These are phyloP conservation scores for Datnioides undecimradiatus DNA, from an alignment of 2,113 vertebrate species.

Conservation along the genomic window DNA sequence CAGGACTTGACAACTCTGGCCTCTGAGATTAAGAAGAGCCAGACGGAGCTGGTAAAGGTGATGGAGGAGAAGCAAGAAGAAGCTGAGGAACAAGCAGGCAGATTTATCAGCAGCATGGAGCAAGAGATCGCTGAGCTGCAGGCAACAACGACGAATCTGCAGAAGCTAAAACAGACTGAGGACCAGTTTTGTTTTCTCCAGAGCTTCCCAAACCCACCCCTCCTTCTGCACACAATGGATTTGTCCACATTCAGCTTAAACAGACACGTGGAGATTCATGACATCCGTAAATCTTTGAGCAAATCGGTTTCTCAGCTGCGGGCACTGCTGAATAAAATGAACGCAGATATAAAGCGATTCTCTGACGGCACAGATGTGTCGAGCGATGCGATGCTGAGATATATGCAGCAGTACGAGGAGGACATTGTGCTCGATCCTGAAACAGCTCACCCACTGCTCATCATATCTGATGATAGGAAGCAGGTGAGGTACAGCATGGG, in stretches of 20 bases:
- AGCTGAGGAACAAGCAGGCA: conserved; percentile 25
- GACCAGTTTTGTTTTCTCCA: conserved; percentile 51
- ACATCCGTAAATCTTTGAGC: neutral
- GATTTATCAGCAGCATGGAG: conserved; percentile 19
- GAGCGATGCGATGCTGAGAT: neutral
- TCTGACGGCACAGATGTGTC: neutral
- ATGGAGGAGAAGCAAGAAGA: conserved; percentile 58
- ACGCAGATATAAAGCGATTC: neutral
- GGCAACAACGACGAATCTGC: neutral
- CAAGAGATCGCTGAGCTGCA: conserved; percentile 53
- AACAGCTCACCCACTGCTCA: conserved; percentile 57
- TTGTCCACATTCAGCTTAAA: neutral
- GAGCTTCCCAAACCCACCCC: neutral
- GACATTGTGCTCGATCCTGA: conserved; percentile 41
- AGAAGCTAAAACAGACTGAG: conserved; percentile 41
- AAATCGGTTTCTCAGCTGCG: conserved; percentile 17
- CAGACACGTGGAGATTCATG: conserved; percentile 4
- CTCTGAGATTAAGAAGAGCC: conserved; percentile 49
- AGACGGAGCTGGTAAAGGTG: conserved; percentile 18
- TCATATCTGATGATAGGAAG: conserved; percentile 43
- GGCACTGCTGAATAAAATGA: conserved; percentile 23
- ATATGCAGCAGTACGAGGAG: conserved; percentile 39
- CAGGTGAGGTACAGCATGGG: conserved; percentile 39
- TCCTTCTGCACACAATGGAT: conserved; percentile 20
- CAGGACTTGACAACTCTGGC: conserved; percentile 40